Evolutionary conservation across 2,113 vertebrate genomes (phyloP).

Genomic region (Garra rufa): DNA sequence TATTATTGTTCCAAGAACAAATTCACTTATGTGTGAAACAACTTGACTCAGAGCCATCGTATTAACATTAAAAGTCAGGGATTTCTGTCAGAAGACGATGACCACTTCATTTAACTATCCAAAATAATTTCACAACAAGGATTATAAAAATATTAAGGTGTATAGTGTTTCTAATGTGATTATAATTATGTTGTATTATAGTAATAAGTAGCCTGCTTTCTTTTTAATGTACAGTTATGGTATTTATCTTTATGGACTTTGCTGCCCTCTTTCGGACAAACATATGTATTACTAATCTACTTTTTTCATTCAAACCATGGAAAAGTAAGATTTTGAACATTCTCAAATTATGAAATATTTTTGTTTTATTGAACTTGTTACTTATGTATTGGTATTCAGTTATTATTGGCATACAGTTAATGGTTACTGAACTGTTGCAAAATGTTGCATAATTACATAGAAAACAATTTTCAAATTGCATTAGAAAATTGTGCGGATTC

Average conservation of each 20-base stretch:
- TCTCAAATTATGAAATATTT: background rate
- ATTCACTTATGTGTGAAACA: background rate
- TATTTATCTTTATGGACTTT: constrained; percentile 17
- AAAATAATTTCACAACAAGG: background rate
- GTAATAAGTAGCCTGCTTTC: too few species aligned
- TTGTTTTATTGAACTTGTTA: background rate
- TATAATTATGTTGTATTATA: background rate
- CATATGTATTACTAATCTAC: background rate
- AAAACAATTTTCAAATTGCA: background rate
- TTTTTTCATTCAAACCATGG: background rate
- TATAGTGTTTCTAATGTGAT: background rate
- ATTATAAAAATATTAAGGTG: background rate
- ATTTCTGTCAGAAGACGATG: background rate
- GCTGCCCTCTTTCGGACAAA: constrained; percentile 48
- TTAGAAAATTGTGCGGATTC: background rate
- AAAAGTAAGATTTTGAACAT: background rate
- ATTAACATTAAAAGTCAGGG: background rate
- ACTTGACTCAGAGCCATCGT: background rate
- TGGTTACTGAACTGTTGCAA: background rate
- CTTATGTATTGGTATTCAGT: background rate
- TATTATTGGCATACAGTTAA: too few species aligned
- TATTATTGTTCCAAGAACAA: background rate
- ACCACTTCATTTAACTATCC: background rate
- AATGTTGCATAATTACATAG: background rate
- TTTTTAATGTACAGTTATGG: background rate